Conservation (phyloP, 2,888 invertebrate genomes). For the Anagyrus pseudococci region DNA sequence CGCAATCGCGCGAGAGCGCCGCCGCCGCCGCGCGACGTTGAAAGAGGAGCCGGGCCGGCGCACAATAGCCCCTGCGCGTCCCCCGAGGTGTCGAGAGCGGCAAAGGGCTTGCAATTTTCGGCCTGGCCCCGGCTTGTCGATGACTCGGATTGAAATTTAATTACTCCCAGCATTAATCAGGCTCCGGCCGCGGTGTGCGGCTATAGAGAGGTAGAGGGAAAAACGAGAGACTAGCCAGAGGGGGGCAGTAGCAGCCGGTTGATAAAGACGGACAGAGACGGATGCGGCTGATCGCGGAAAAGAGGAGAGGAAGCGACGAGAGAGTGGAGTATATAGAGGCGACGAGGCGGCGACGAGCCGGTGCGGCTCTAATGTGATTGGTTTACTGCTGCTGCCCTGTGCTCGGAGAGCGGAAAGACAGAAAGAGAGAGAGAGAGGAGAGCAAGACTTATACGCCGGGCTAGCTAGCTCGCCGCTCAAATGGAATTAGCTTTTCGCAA, state of each 20-base stretch:
- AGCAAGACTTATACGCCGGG: constrained; percentile 44
- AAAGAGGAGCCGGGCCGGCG: too few species aligned
- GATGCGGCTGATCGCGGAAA: not conserved
- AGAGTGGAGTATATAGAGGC: constrained; percentile 26
- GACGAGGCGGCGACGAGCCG: constrained; percentile 32
- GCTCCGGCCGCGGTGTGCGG: not conserved
- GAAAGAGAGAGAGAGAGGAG: constrained; percentile 20
- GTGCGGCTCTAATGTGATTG: constrained; percentile 54
- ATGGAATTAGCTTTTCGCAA: constrained; percentile 57
- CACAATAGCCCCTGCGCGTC: too few species aligned
- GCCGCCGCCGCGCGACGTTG: too few species aligned
- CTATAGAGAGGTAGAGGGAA: not conserved
- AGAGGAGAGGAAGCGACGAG: constrained; percentile 15
- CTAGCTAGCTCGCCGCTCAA: constrained; percentile 43
- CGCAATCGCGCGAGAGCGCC: too few species aligned
- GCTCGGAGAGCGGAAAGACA: constrained; percentile 22
- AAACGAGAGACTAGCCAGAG: too few species aligned
- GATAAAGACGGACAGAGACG: constrained; percentile 18
- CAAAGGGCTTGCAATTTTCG: constrained; percentile 1
- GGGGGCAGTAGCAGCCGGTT: not conserved
- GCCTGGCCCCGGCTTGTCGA: constrained; percentile 41
- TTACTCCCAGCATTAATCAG: constrained; percentile 43
- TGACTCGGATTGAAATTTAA: constrained; percentile 56
- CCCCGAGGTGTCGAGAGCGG: too few species aligned
- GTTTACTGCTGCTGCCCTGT: constrained; percentile 47